These are phyloP conservation scores for Desmodus rotundus DNA, from an alignment of 2,113 vertebrate genomes.

Conservation along the genomic window DNA sequence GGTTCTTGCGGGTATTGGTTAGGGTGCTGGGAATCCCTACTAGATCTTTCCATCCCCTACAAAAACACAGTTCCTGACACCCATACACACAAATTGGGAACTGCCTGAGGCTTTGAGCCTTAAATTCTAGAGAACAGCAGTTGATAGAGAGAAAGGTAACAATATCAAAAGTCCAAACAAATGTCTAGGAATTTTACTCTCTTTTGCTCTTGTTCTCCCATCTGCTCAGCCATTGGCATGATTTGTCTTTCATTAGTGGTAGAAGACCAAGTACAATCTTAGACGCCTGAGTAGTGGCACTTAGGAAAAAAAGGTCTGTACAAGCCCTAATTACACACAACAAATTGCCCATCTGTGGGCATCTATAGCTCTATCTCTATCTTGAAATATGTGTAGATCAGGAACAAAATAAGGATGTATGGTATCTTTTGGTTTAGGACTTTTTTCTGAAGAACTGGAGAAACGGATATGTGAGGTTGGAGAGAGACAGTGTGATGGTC, in stretches of 20 bases:
- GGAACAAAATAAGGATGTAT: background rate
- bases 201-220: background rate
- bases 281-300: background rate
- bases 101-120: background rate
- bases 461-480: background rate
- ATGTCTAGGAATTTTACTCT: background rate
- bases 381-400: background rate
- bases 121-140: background rate
- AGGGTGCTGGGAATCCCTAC: background rate
- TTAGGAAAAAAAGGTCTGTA: background rate
- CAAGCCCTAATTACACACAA: background rate
- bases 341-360: background rate
- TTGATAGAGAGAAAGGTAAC: background rate
- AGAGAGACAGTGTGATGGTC: background rate
- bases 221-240: background rate
- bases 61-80: background rate
- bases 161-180: background rate
- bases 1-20: background rate
- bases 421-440: background rate
- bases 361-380: background rate
- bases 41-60: background rate
- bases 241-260: background rate
- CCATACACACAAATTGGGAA: background rate
- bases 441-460: background rate
- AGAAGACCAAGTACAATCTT: background rate